Evolutionary conservation across 2,888 invertebrate species (phyloP), one percentile per base, ranked within the genome.

Genomic region (Euspilapteryx auroguttella): DNA sequence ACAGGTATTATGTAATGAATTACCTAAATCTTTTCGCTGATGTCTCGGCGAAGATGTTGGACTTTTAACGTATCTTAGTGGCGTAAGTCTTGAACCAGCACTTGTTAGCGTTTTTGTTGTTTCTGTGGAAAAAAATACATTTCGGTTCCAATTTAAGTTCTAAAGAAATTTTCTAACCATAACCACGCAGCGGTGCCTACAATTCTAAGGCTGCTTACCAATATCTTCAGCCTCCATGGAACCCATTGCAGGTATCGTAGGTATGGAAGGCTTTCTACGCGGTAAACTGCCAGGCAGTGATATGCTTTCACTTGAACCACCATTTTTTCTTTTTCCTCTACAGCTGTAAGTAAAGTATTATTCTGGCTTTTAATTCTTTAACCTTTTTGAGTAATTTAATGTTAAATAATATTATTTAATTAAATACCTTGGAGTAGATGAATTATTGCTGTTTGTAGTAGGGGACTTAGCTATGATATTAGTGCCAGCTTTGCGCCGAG

Each of bases 211-310:
- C 5, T 5, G 17, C 12, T 30, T 30, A 41, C 42, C 42, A 27
- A 77, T 55, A 32, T 77, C 77, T 50, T 73, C 71, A 10, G 78
- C 77, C 54, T 77, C 77, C 29, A 78, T 49, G 7, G 76, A 76
- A 45, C 76, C 66, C 28, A 68, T 37, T 27, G 69, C 61, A 34
- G 78, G 59, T 43, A 78, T 42, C 38, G 76, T 61, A 33, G 79
- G 61, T 50, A 78, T 59, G 32, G 80, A 62, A 27, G 81, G 81
- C 49, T 82, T 80, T 47, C 84, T 68, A 40, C 85, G 61, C 2
- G 83, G 82, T 27, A 81, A 52, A 44, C 81, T 81, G 23, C 81
- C 80, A 10, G 81, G 81, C 31, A 85, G 55, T 43, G 83, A 85
- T 45, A 81, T 81, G 47, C 80, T 81, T 56, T 81, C 81, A 42